These are phyloP conservation scores for Polyergus mexicanus DNA, from an alignment of 1,140 invertebrate species.

Conservation along the genomic window DNA sequence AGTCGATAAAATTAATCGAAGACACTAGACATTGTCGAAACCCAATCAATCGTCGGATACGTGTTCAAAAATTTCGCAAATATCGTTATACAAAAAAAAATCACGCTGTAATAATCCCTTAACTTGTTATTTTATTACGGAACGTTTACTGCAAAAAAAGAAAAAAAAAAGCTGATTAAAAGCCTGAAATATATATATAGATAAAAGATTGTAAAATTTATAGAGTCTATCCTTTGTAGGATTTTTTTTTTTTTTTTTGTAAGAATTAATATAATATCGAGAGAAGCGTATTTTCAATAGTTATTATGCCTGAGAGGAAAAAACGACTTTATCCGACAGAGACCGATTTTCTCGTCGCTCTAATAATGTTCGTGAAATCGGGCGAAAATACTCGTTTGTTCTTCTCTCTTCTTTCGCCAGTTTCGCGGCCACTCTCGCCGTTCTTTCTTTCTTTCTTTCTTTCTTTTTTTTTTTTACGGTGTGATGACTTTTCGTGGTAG, in stretches of 20 bases:
- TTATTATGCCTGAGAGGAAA: constrained; percentile 32
- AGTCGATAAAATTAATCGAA: background rate
- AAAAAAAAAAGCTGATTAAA: background rate
- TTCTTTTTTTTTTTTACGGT: constrained; percentile 76
- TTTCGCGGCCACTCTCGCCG: constrained; percentile 52
- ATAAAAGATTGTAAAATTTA: background rate
- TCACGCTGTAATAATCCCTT: background rate
- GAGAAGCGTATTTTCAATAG: background rate
- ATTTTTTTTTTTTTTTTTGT: background rate
- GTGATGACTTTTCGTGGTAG: constrained; percentile 79
- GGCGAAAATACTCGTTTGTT: constrained; percentile 59
- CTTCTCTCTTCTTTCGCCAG: constrained; percentile 21
- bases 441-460: constrained; percentile 29
- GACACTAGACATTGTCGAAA: background rate
- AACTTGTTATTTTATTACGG: background rate
- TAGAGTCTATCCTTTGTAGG: background rate
- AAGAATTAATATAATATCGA: background rate
- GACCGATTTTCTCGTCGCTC: constrained; percentile 34
- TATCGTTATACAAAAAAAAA: constrained; percentile 19
- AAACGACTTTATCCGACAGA: constrained; percentile 20
- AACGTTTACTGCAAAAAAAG: background rate
- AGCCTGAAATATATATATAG: background rate
- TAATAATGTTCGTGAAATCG: constrained; percentile 53
- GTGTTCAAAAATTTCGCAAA: constrained; percentile 38
- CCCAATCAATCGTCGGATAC: background rate